Percentiles rank a stretch among this genome's conserved stretches.
These are phyloP conservation scores for Sebastes miniatus DNA, from an alignment of 2,797 vertebrate species.

Conservation along the genomic window DNA sequence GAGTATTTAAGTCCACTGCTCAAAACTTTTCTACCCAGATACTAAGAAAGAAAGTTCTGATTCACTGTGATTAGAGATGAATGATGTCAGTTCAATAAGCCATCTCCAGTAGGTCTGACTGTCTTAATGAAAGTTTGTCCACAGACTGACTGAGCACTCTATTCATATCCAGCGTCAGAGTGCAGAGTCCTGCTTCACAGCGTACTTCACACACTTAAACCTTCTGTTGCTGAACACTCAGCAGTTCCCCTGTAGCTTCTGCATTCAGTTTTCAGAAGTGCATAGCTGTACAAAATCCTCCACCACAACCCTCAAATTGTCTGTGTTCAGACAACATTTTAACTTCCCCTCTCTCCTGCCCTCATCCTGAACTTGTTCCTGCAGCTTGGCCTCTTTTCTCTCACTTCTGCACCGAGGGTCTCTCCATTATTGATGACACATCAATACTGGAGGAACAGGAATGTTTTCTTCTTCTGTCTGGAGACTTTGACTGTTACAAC, in stretches of 20 bases:
- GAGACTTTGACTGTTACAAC: background rate
- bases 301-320: slow-evolving; percentile 16
- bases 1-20: background rate
- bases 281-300: background rate
- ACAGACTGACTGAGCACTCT: background rate
- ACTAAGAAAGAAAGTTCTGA: rapidly evolving
- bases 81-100: background rate
- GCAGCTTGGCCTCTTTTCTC: slow-evolving; percentile 15
- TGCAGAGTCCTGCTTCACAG: background rate
- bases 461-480: background rate
- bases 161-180: no score
- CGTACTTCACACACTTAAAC: background rate
- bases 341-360: background rate
- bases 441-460: slow-evolving; percentile 17
- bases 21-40: background rate
- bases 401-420: background rate
- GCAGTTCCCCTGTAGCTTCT: background rate
- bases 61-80: background rate
- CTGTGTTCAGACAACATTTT: slow-evolving; percentile 1
- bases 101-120: background rate
- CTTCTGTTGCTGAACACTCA: background rate
- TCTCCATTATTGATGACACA: slow-evolving; percentile 36
- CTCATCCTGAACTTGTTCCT: slow-evolving; percentile 29
- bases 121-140: background rate
- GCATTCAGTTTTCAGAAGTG: background rate